phyloP scores from a whole-genome alignment of 2,797 vertebrate species.

The Kryptopterus vitreolus region DNA sequence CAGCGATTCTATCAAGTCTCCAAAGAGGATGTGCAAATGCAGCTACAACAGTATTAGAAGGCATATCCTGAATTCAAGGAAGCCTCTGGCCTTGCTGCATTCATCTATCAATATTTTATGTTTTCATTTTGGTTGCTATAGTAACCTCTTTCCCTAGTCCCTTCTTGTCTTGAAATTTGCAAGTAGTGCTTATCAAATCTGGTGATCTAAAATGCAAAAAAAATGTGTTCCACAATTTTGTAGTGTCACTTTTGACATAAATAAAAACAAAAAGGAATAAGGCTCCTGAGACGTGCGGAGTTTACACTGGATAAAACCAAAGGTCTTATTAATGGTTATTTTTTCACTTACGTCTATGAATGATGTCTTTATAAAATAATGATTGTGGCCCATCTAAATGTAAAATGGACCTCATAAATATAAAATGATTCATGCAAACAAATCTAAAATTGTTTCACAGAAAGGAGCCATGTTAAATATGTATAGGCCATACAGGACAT shows the following conservation, averaged over 20 bases:
- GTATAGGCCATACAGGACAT: neutral
- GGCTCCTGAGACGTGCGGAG: neutral
- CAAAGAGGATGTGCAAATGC: too few species aligned
- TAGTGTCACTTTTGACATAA: neutral
- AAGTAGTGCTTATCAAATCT: neutral
- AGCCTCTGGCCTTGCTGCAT: constrained; percentile 39
- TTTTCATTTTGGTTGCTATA: constrained; percentile 56
- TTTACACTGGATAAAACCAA: neutral
- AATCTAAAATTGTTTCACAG: neutral
- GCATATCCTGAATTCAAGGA: constrained; percentile 17
- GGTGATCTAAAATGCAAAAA: constrained; percentile 7
- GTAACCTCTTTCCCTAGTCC: constrained; percentile 40
- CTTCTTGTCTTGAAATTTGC: constrained; percentile 29
- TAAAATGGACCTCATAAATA: neutral
- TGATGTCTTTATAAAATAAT: neutral
- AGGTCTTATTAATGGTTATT: too few species aligned
- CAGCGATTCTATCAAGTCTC: neutral
- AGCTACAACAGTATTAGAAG: constrained; percentile 5
- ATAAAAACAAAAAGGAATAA: neutral
- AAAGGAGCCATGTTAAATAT: neutral
- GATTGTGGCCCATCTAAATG: neutral
- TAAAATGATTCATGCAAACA: neutral
- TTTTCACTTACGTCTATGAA: neutral
- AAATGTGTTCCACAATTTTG: neutral
- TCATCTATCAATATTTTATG: constrained; percentile 56